These are phyloP conservation scores for Himalopsyche japonica DNA, from an alignment of 2,888 invertebrate genomes.

Conservation along the genomic window DNA sequence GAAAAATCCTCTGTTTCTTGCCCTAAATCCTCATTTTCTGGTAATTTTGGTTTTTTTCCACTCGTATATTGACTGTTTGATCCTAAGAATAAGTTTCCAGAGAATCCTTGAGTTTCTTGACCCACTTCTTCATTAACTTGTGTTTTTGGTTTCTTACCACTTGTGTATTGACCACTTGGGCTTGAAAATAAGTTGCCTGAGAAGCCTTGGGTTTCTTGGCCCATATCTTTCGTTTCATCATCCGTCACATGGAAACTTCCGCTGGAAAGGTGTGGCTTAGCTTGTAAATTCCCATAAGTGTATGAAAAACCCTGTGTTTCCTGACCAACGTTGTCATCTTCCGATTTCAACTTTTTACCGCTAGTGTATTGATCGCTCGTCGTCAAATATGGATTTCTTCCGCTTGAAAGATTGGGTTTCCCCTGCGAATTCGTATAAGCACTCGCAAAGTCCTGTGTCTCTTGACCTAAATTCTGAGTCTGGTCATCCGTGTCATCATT, in stretches of 20 bases:
- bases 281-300: background rate
- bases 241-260: background rate
- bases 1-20: conserved; percentile 40
- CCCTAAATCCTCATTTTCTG: background rate
- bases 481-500: conserved; percentile 37
- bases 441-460: conserved; percentile 40
- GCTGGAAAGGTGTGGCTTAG: background rate
- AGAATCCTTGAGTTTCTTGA: conserved; percentile 26
- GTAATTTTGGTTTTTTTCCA: conserved; percentile 33
- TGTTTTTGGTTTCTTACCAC: conserved; percentile 35
- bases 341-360: conserved; percentile 15
- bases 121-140: background rate
- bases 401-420: background rate
- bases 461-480: conserved; percentile 44
- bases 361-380: background rate
- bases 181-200: conserved; percentile 5
- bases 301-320: conserved; percentile 42
- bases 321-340: conserved; percentile 44
- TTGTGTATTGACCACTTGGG: conserved; percentile 33
- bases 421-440: background rate
- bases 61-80: conserved; percentile 33
- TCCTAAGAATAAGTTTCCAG: conserved; percentile 11
- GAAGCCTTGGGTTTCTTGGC: conserved; percentile 28
- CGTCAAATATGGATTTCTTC: background rate
- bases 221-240: background rate